Evolutionary conservation across 2,888 invertebrate genomes (phyloP).

Genomic region (Branchellion lobata): DNA sequence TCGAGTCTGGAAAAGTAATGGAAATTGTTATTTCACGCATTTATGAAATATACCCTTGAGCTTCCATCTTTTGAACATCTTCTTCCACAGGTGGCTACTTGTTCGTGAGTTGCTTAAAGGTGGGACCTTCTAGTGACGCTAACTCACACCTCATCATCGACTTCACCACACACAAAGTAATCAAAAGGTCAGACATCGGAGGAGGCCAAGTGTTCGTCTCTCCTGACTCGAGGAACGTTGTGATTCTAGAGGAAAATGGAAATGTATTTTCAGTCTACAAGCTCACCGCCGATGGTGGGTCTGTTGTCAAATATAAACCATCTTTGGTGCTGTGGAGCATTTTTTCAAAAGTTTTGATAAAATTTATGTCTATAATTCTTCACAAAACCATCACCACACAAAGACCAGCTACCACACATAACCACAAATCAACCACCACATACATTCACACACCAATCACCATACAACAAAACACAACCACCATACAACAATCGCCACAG

Average conservation of each 20-base stretch:
- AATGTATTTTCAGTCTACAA: constrained; percentile 38
- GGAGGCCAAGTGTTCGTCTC: constrained; percentile 44
- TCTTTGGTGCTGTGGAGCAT: background rate
- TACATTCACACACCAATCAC: no score
- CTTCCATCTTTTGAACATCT: no score
- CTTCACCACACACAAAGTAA: constrained; percentile 45
- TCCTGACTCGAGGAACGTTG: constrained; percentile 45
- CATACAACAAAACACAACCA: no score
- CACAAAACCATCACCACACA: no score
- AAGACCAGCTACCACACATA: no score
- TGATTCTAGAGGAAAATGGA: constrained; percentile 36
- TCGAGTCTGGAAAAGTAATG: no score
- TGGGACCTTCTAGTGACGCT: background rate
- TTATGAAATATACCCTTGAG: no score
- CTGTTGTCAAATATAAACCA: no score
- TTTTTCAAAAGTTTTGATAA: background rate
- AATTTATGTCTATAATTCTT: no score
- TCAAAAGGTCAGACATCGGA: constrained; percentile 44
- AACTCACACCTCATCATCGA: constrained; percentile 43
- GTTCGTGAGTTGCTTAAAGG: constrained; percentile 28
- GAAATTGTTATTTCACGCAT: no score
- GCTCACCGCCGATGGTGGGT: constrained; percentile 41
- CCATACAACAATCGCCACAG: no score
- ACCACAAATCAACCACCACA: no score
- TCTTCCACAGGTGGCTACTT: constrained; percentile 39